A percentile compares a stretch with the other conserved stretches of the same genome.
These are phyloP conservation scores for Sphyrna mokarran DNA, from an alignment of 2,113 vertebrate genomes.

Conservation along the genomic window DNA sequence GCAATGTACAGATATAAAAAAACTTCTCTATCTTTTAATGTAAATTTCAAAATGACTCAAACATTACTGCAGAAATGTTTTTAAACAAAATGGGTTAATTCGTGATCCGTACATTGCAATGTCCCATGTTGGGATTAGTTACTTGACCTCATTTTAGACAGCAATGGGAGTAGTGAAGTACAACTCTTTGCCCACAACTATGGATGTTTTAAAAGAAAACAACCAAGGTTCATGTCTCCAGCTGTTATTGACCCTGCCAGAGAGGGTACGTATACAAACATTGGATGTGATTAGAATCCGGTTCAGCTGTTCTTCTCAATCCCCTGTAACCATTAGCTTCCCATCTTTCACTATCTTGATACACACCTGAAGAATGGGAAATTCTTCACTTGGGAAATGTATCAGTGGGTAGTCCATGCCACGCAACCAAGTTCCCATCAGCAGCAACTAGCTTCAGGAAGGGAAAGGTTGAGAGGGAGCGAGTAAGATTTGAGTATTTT, in stretches of 20 bases:
- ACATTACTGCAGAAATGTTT: not conserved
- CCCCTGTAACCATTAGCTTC: not conserved
- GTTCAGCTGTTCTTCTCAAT: not conserved
- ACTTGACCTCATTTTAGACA: not conserved
- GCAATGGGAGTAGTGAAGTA: not conserved
- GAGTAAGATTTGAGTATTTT: not conserved
- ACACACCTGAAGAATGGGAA: not conserved
- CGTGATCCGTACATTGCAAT: not conserved
- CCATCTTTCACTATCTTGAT: not conserved
- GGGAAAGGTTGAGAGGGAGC: not conserved
- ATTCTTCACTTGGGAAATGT: not conserved
- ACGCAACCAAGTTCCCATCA: not conserved
- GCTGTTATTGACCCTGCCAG: not conserved
- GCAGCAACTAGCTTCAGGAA: not conserved
- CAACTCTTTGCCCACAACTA: not conserved
- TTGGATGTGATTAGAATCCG: not conserved
- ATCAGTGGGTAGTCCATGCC: not conserved
- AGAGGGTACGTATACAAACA: not conserved
- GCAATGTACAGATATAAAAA: not conserved
- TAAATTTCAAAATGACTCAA: not conserved
- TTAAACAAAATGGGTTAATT: not conserved
- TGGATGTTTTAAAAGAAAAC: not conserved
- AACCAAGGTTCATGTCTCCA: not conserved
- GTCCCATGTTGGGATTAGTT: not conserved
- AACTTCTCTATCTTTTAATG: not conserved